Conservation (phyloP, 2,888 invertebrate genomes). For the Graphium colonna region DNA sequence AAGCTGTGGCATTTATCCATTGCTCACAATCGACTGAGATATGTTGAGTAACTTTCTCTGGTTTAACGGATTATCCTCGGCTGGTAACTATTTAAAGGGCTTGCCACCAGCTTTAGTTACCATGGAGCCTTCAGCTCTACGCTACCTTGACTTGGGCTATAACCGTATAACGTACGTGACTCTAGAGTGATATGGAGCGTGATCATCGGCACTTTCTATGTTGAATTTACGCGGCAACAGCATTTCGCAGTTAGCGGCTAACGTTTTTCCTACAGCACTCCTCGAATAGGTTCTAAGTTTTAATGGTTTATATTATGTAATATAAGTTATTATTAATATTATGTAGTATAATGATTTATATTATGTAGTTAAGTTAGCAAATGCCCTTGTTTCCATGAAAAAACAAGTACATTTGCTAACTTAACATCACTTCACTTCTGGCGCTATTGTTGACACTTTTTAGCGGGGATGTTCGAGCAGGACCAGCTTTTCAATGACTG, state of each 20-base stretch:
- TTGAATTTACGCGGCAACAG: constrained; percentile 88
- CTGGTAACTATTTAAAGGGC: constrained; percentile 84
- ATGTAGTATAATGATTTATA: no score
- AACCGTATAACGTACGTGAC: constrained; percentile 86
- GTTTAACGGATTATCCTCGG: constrained; percentile 84
- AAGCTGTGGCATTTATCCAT: constrained; percentile 86
- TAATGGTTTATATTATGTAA: constrained; percentile 88
- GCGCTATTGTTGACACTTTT: constrained; percentile 90
- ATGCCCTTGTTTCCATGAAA: no score
- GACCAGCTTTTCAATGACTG: constrained; percentile 82
- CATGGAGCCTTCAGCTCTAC: constrained; percentile 80
- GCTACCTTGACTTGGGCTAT: constrained; percentile 89
- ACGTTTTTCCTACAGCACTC: constrained; percentile 84
- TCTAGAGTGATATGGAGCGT: constrained; percentile 83
- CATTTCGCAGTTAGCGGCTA: constrained; percentile 82
- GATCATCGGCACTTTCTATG: constrained; percentile 87
- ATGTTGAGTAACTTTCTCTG: constrained; percentile 75
- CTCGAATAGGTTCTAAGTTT: constrained; percentile 92
- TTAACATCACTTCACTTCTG: constrained; percentile 86
- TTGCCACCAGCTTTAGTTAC: constrained; percentile 83
- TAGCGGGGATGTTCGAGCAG: constrained; percentile 84
- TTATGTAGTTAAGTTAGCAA: no score
- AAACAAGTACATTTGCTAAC: constrained; percentile 84
- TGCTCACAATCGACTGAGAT: constrained; percentile 86
- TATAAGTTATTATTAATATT: no score